Base-by-base conservation (phyloP, 2,797 vertebrate genomes). In the Manis crassicaudata region DNA sequence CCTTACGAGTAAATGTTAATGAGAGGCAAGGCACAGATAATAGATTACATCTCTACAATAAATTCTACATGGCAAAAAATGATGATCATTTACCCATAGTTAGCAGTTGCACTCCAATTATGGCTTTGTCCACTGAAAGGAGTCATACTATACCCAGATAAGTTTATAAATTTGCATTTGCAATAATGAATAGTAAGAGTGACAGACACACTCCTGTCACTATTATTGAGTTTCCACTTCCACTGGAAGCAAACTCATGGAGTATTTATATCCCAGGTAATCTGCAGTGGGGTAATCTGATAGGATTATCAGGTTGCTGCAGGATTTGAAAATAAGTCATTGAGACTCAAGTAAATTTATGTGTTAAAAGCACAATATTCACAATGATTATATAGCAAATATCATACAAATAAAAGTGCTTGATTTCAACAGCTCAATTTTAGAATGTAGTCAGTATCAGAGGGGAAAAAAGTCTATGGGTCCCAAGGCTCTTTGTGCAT, bases 341-440 rank as follows among this genome's bases (percentile, higher is more conserved):
- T 80, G 83, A 93, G 37, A 37, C 32, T 62, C 43, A 60, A 67
- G 56, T 43, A 58, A 58, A 86, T 63, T 20, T 56, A 17, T 94
- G 3, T 46, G 17, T 23, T 56, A 92, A 92, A 94, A 68, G 12
- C 11, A 63, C 2, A 67, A 18, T 68, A 17, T 72, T 84, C 82
- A 72, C 4, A 70, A 70, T 3, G 37, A 40, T 27, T 80, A 27
- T 58, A 37, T 0, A 65, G 14, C 16, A 88, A 95, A 56, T 60
- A 37, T 27, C 68, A 21, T 68, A 77, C 54, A 80, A 89, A 72
- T 32, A 73, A 70, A 87, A 8, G 10, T 72, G 7, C 82, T 70
- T 65, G 32, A 83, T 92, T 95, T 95, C 67, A 93, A 79, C 11
- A 86, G 18, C 10, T 85, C 25, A 58, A 14, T 17, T 88, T 90